phyloP scores from a whole-genome alignment of 2,113 vertebrate species.

The Cyanoliseus patagonus region DNA sequence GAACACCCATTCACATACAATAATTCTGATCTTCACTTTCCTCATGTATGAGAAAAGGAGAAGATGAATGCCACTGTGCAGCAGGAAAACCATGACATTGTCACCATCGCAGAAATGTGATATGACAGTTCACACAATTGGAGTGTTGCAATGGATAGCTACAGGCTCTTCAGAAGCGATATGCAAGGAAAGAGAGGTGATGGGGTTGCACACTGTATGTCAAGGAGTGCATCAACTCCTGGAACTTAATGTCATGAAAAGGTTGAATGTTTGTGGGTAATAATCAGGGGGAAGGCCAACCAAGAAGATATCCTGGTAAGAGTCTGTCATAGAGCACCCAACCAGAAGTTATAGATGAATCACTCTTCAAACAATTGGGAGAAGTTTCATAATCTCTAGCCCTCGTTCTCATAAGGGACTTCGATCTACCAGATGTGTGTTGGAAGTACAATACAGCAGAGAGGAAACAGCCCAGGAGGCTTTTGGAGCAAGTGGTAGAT shows the following conservation, averaged over 20 bases:
- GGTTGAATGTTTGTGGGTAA: neutral
- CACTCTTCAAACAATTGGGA: neutral
- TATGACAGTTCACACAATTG: neutral
- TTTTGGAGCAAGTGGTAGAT: neutral
- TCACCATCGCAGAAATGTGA: neutral
- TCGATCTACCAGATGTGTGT: neutral
- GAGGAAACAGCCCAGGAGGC: neutral
- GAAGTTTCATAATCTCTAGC: neutral
- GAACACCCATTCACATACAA: neutral
- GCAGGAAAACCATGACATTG: neutral
- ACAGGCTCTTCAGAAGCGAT: neutral
- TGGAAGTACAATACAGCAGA: neutral
- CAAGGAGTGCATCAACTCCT: neutral
- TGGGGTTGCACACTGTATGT: neutral
- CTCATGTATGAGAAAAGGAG: neutral
- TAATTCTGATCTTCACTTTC: neutral
- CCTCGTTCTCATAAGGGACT: neutral
- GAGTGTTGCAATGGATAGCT: neutral
- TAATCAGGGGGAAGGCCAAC: neutral
- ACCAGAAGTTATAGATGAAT: neutral
- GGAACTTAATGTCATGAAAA: neutral
- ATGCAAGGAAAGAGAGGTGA: neutral
- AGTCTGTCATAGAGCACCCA: neutral
- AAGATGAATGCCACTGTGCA: neutral
- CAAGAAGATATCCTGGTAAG: neutral